Base-by-base conservation (phyloP, 2,113 vertebrate species). In the Poecile atricapillus region DNA sequence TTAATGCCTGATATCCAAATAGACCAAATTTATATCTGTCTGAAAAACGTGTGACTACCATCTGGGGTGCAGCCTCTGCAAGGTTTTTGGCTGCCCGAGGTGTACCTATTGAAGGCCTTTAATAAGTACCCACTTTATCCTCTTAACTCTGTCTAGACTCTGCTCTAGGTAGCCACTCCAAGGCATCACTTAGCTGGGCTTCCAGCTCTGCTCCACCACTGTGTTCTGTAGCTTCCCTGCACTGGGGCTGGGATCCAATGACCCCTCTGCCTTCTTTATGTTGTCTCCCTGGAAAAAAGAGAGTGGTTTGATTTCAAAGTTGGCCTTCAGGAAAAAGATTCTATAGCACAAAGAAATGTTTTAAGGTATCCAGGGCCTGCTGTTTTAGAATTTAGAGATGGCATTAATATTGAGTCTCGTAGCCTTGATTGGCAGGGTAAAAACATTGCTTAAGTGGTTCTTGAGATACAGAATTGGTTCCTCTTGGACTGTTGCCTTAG, bases 51-150 rank as follows among this genome's bases (percentile, higher is more conserved):
- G 2, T 53, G 31, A 23, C 18, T 37, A n/a, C 4, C 37, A 28
- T 5, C 14, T 22, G 1, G 10, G 47, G 14, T 41, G 35, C 4
- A 39, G 56, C 18, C 35, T 52, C 59, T 52, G 18, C 0, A 0
- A 63, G 35, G 18, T 24, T 52, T 52, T 78, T 64, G 47, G 19
- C 31, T 64, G 47, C 31, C 31, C 47, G 27, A n/a, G 14, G 19
- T 35, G 60, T 11, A 11, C 5, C 37, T 44, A 0, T 8, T 43
- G 60, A 30, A 43, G 14, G 31, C 37, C 14, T 44, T 64, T 53
- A 8, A 11, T 28, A 53, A 64, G 35, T 23, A 28, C 2, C 2
- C 37, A 22, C 24, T 52, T 64, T 7, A 43, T 13, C 13, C 31
- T 52, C 37, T n/a, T 23, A n/a, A 10, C 4, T 78, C 24, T 52